A percentile compares a stretch with the other conserved stretches of the same genome.
Conservation (phyloP, 2,888 invertebrate genomes). For the Oasisia sp. region DNA sequence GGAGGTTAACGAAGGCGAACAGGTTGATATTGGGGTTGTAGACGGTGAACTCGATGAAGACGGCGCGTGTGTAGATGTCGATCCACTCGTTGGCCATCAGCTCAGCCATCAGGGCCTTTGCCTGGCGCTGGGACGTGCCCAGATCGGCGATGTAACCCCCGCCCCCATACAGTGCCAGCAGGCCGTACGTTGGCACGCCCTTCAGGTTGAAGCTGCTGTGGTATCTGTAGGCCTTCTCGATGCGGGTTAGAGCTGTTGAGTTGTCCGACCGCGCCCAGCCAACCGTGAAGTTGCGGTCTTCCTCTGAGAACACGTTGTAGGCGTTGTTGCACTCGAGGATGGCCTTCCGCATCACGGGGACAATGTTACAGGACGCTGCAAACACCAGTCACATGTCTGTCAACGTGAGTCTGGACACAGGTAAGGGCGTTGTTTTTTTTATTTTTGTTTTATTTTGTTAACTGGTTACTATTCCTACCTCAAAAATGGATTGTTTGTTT, state of each 20-base stretch:
- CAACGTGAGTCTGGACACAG: too few relatives aligned
- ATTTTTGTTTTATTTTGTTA: too few relatives aligned
- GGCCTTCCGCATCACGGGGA: neutral
- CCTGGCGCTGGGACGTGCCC: slow-evolving; percentile 32
- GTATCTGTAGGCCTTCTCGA: neutral
- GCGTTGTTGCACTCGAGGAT: slow-evolving; percentile 32
- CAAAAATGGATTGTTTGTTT: too few relatives aligned
- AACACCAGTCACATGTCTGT: too few relatives aligned
- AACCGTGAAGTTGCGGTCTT: slow-evolving; percentile 39
- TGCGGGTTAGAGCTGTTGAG: neutral
- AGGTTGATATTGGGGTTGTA: slow-evolving; percentile 53
- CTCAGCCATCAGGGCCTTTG: slow-evolving; percentile 30
- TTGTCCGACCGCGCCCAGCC: slow-evolving; percentile 26
- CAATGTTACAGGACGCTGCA: slow-evolving; percentile 28
- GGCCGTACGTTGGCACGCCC: slow-evolving; percentile 34
- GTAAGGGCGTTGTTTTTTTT: too few relatives aligned
- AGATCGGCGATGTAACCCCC: slow-evolving; percentile 44
- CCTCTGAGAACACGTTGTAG: slow-evolving; percentile 28
- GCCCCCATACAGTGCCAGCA: slow-evolving; percentile 36
- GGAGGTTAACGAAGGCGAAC: slow-evolving; percentile 50
- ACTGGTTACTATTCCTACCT: too few relatives aligned
- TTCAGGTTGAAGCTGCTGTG: slow-evolving; percentile 24
- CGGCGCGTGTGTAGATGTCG: slow-evolving; percentile 36
- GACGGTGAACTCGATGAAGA: slow-evolving; percentile 37
- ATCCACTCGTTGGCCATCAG: slow-evolving; percentile 34